Base-by-base conservation (phyloP, 2,888 invertebrate genomes). In the Yponomeuta malinellus region DNA sequence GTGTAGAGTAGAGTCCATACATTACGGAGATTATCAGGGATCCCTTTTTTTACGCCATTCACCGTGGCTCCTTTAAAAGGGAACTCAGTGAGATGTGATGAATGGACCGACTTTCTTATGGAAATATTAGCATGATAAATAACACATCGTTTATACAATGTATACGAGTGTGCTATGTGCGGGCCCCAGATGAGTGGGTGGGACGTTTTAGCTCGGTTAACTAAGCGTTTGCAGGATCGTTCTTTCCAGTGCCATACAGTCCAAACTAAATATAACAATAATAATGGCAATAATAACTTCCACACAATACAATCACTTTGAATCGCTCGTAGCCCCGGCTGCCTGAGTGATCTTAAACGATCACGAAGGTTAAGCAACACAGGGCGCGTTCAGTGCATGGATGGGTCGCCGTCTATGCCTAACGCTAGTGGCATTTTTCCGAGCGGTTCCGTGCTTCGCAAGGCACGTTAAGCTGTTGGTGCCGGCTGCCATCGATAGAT, bases 61-160 rank as follows among this genome's bases (percentile, higher is more conserved):
- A 37, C 63, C 48, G 31, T 48, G 69, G n/a, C 70, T 70, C 48
- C 37, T 67, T 76, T 82, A 80, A 83, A 85, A 84, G 81, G 81
- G 79, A 83, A 85, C 82, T 84, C 83, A 79, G 83, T 77, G 79
- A 75, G 74, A 78, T 81, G 82, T 88, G 89, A 89, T 89, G 82
- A 85, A 89, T 85, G 85, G 79, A 75, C 78, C 77, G 76, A 83
- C 82, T 82, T 85, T 85, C 81, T 84, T 78, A 83, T 87, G 82
- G 78, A 86, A 85, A 86, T 86, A 80, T 79, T 80, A 78, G 78
- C 80, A 81, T 83, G 81, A 83, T 84, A 81, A 84, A 85, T 85
- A 83, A 79, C 81, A 78, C 78, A 78, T 78, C 80, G 78, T 74
- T 74, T 73, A 65, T 65, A 65, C 52, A 29, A 15, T 29, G 69